Base-by-base conservation (phyloP, 2,888 invertebrate genomes). In the Hermaeophaga mercurialis region DNA sequence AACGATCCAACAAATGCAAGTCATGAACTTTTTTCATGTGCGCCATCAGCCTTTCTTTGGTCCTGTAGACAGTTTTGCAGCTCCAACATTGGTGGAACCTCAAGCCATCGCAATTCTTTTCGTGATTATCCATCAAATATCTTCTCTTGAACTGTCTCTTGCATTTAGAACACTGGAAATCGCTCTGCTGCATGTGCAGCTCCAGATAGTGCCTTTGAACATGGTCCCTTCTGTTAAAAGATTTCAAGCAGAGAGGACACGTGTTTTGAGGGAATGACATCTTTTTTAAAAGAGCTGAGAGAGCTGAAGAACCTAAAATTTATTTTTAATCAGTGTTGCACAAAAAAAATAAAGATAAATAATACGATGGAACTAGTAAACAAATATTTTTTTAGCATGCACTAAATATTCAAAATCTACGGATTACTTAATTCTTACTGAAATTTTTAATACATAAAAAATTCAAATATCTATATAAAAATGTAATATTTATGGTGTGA, bases 161-260 rank as follows among this genome's bases (percentile, higher is more conserved):
- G 59, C 73, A 73, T 45, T 62, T 63, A 3, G 39, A 45, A 36
- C 73, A 73, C 3, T 64, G 48, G 56, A 54, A 72, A 18, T 61
- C 56, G 6, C 46, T 57, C 6, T 59, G 59, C 22, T 63, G 59
- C 54, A 68, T 33, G 43, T 69, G 69, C 31, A 66, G 19, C 39
- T 69, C 69, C 45, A 66, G 22, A n/a, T 63, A 68, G 28, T 69
- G 69, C 5, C 69, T 54, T 36, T 66, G 68, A 1, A 63, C 66
- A 39, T 73, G 70, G 48, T 71, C 69, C 47, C 74, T 75, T 34
- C 73, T 62, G 44, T 71, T 72, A 54, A 74, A 75, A 7, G 58
- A 61, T 45, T 68, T 69, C 24, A 36, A 59, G 56, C 75, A 76
- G 44, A 69, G 50, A n/a, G 68, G 70, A 52, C 73, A 73, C 1